These are phyloP conservation scores for Gasterosteus aculeatus DNA, from an alignment of 2,113 vertebrate species.

Conservation along the genomic window DNA sequence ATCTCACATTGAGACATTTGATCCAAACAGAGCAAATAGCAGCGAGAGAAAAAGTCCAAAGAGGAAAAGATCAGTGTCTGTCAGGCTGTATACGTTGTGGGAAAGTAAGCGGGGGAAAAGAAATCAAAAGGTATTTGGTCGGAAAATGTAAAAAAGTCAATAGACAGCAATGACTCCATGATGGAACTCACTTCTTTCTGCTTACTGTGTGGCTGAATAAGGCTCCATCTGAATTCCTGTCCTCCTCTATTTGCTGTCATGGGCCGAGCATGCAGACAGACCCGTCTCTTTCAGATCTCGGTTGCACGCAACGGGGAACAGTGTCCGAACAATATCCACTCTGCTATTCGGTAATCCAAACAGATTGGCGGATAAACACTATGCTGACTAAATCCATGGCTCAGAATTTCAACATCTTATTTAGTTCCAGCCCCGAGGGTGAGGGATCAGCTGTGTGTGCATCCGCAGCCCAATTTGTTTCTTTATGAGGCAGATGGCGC, in stretches of 20 bases:
- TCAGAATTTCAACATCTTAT: constrained; percentile 47
- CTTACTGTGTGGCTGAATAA: constrained; percentile 31
- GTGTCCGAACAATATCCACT: constrained; percentile 40
- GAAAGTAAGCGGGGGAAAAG: not conserved
- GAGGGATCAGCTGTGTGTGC: constrained; percentile 57
- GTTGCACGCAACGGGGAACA: constrained; percentile 25
- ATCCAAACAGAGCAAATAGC: constrained; percentile 47
- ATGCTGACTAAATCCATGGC: constrained; percentile 48
- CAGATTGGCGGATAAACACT: constrained; percentile 59
- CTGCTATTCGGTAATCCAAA: constrained; percentile 49
- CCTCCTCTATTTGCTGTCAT: constrained; percentile 12
- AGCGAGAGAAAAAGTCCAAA: constrained; percentile 48
- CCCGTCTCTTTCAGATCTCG: constrained; percentile 31
- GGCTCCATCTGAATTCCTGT: constrained; percentile 40
- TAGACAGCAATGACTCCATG: not conserved
- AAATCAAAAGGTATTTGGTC: too few relatives aligned
- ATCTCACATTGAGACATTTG: constrained; percentile 18
- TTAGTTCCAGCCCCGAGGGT: constrained; percentile 38
- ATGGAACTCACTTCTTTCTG: constrained; percentile 13
- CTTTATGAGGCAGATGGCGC: constrained; percentile 45
- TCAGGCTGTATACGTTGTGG: constrained; percentile 29
- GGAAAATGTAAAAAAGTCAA: too few relatives aligned
- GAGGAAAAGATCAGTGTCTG: constrained; percentile 53
- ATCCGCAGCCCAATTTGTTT: constrained; percentile 53
- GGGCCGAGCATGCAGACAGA: constrained; percentile 20